phyloP scores from a whole-genome alignment of 1,140 invertebrate genomes.

The Colletes gigas region DNA sequence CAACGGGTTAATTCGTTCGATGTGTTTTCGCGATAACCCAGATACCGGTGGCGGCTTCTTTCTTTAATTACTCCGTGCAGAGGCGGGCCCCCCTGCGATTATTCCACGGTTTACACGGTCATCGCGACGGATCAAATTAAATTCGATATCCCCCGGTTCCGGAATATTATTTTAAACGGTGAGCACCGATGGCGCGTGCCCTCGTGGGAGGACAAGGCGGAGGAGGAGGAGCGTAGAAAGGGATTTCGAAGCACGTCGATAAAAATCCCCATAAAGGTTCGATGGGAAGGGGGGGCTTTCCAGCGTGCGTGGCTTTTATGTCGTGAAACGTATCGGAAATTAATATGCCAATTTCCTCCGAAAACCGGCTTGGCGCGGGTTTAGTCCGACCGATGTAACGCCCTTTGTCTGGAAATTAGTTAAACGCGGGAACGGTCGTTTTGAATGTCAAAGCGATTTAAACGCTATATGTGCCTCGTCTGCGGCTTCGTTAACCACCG shows the following conservation, averaged over 20 bases:
- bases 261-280: slow-evolving; percentile 34
- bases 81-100: slow-evolving; percentile 9
- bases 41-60: not conserved
- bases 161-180: slow-evolving; percentile 35
- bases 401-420: slow-evolving; percentile 58
- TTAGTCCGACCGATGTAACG: slow-evolving; percentile 9
- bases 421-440: slow-evolving; percentile 32
- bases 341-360: slow-evolving; percentile 47
- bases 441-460: slow-evolving; percentile 52
- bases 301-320: slow-evolving; percentile 28
- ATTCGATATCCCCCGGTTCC: slow-evolving; percentile 20
- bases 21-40: slow-evolving; percentile 28
- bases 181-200: slow-evolving; percentile 2
- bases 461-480: slow-evolving; percentile 23
- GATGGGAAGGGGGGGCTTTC: not conserved
- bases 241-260: slow-evolving; percentile 28
- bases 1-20: slow-evolving; percentile 43
- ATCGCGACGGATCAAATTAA: slow-evolving; percentile 34
- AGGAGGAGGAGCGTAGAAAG: slow-evolving; percentile 1
- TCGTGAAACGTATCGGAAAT: slow-evolving; percentile 45
- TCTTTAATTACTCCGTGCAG: slow-evolving; percentile 11
- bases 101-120: slow-evolving; percentile 24
- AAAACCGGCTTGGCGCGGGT: slow-evolving; percentile 32
- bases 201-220: not conserved
- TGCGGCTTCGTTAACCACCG: not conserved